Evolutionary conservation across 2,797 vertebrate genomes (phyloP), one percentile per base, ranked within the genome.

Genomic region (Crax fasciolata): DNA sequence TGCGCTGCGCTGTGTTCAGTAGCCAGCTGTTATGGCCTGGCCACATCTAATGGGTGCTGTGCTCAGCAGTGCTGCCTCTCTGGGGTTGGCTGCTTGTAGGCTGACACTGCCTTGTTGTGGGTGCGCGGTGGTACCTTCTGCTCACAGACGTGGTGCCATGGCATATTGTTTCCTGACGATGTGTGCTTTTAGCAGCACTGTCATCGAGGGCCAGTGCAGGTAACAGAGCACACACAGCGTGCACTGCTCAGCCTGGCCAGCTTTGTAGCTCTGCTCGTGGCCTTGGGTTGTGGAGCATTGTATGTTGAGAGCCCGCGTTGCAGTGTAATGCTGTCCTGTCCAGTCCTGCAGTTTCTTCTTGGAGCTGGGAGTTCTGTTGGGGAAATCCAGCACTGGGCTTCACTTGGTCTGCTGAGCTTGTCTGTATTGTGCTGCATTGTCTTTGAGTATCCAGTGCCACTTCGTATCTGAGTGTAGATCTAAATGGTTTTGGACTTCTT

Each of bases 251-350:
- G 65, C 55, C 25, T 9, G 61, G 14, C 32, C 68, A 59, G 78
- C 65, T 58, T 25, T 61, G 41, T 41, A 23, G 35, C 38, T 72
- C 7, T 0, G 1, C 58, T 57, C 3, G 0, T 32, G 14, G 44
- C 48, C 13, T 12, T 0, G 1, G 44, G 23, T 57, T 30, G 3
- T 21, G 49, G 61, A n/a, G 32, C 0, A 1, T 35, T 13, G 16
- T 8, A 24, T 20, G 30, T 2, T 14, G 30, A 46, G 77, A 51
- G 57, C 8, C 43, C 30, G 18, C 62, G 12, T 35, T 75, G 44
- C 41, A 44, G 3, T 35, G 44, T 14, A 5, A 44, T 28, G 71
- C 23, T 6, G 7, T 25, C 71, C 55, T 39, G 51, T 48, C 62
- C 57, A 30, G 49, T 10, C 54, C 43, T 70, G 28, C 21, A 41